A percentile compares a stretch with the other conserved stretches of the same genome.
Evolutionary conservation across 2,888 invertebrate genomes (phyloP).

Genomic region (Nebria salina): DNA sequence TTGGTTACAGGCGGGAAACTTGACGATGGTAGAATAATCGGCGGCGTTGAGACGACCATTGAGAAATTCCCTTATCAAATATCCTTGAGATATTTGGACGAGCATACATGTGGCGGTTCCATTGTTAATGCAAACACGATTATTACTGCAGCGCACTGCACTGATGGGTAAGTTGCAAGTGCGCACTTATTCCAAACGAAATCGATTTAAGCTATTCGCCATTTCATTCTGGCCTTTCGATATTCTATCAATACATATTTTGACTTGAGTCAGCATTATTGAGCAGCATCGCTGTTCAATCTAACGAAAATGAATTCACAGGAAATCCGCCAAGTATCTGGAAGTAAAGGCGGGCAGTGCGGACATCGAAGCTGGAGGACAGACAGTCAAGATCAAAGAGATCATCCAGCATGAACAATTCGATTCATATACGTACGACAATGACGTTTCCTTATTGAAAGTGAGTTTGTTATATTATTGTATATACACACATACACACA

Average conservation of each 20-base stretch:
- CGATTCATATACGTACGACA: conserved; percentile 39
- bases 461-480: conserved; percentile 16
- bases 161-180: not conserved
- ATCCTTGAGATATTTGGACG: not conserved
- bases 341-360: conserved; percentile 21
- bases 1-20: not conserved
- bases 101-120: not conserved
- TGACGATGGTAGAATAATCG: conserved; percentile 3
- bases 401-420: conserved; percentile 37
- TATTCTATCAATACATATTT: no score
- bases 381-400: conserved; percentile 35
- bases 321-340: conserved; percentile 29
- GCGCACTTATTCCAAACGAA: no score
- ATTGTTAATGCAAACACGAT: conserved; percentile 15
- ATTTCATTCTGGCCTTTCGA: no score
- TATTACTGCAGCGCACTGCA: conserved; percentile 6
- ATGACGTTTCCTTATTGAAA: conserved; percentile 42
- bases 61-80: conserved; percentile 2
- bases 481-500: not conserved
- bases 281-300: conserved; percentile 3
- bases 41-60: not conserved
- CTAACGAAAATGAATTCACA: conserved; percentile 22
- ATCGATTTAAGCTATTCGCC: no score
- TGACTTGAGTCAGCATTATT: no score
- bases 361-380: conserved; percentile 14